These are phyloP conservation scores for Varanus komodoensis DNA, from an alignment of 2,113 vertebrate genomes.

Conservation along the genomic window DNA sequence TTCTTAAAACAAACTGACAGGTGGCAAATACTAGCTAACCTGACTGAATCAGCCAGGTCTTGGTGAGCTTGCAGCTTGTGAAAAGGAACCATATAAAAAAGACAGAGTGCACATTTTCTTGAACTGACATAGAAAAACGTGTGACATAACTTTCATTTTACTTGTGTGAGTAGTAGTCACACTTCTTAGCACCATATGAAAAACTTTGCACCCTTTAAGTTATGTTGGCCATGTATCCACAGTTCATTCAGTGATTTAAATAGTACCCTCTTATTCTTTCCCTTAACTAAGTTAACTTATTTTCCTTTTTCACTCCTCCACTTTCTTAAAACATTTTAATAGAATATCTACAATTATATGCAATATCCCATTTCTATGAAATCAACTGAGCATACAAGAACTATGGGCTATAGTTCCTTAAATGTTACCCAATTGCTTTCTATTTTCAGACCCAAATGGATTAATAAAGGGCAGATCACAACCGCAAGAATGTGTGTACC, in stretches of 20 bases:
- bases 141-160: not conserved
- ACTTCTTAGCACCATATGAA: not conserved
- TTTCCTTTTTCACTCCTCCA: not conserved
- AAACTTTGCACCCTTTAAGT: not conserved
- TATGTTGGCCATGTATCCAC: not conserved
- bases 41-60: not conserved
- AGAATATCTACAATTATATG: not conserved
- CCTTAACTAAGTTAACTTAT: not conserved
- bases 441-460: not conserved
- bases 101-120: constrained; percentile 15
- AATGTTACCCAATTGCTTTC: not conserved
- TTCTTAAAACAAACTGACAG: not conserved
- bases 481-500: not conserved
- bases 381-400: not conserved
- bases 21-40: constrained; percentile 9
- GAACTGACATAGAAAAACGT: not conserved
- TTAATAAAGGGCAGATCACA: not conserved
- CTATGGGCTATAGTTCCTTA: not conserved
- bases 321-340: not conserved
- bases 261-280: not conserved
- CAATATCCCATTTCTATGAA: not conserved
- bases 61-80: not conserved
- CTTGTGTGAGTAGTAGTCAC: constrained; percentile 12
- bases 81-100: not conserved
- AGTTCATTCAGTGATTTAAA: not conserved